These are phyloP conservation scores for Hymenochirus boettgeri DNA, from an alignment of 2,113 vertebrate genomes.

Conservation along the genomic window DNA sequence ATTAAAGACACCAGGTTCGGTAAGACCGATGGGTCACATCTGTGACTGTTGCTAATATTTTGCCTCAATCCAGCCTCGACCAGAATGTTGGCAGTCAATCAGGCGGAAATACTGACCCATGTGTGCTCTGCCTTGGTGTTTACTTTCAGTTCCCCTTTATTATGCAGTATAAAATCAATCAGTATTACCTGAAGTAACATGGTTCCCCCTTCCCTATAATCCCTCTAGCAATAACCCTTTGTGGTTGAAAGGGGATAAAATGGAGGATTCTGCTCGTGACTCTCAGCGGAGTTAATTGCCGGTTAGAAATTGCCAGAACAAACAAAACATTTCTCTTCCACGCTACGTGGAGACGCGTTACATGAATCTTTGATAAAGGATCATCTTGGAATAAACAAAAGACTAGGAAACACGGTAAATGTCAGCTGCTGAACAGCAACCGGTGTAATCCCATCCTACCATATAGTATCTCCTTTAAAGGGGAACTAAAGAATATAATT, in stretches of 20 bases:
- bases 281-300: background rate
- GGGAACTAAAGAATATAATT: too few species aligned
- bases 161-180: too few species aligned
- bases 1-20: too few species aligned
- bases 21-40: too few species aligned
- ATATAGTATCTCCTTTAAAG: background rate
- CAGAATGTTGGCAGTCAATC: background rate
- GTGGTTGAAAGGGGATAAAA: background rate
- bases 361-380: background rate
- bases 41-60: too few species aligned
- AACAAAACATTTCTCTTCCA: background rate
- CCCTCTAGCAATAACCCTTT: background rate
- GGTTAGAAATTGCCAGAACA: background rate
- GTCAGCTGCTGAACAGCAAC: background rate
- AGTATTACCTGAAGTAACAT: too few species aligned
- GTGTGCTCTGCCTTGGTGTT: background rate
- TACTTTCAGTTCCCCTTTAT: background rate
- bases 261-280: background rate
- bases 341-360: background rate
- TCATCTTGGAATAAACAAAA: background rate
- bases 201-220: background rate
- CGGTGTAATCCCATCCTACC: background rate
- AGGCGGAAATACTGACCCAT: background rate
- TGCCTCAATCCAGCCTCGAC: too few species aligned
- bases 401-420: background rate